Base-by-base conservation (phyloP, 2,888 invertebrate species). In the Cephonodes hylas region DNA sequence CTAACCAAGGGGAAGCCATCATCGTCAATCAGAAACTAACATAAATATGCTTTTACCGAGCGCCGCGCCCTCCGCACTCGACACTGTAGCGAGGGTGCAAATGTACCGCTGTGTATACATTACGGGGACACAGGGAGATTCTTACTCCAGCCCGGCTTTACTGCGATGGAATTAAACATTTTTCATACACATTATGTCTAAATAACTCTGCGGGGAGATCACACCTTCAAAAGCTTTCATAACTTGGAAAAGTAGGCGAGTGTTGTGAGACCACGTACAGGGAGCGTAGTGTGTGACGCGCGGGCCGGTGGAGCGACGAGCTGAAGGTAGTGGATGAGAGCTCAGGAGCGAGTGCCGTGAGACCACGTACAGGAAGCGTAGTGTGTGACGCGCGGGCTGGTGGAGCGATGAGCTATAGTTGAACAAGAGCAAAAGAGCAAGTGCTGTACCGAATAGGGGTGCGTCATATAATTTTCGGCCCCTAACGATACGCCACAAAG, bases 41-140 rank as follows among this genome's bases (percentile, higher is more conserved):
- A 91, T 89, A 91, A 89, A 89, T 90, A 91, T 90, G 90, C 91
- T 91, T 89, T 84, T 83, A 83, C 81, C 79, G 66, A 63, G 66
- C 70, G 72, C 73, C 72, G 66, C 65, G 65, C 62, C 18, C 63
- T 58, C 59, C 61, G 57, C 60, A 66, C 18, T 58, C 44, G 58
- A 69, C 68, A 69, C 70, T 59, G 65, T 59, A 23, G 48, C 63
- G 66, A 63, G 67, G 64, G 67, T 63, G 65, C 67, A 65, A 67
- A 64, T 62, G 65, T 66, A 62, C 64, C 64, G 61, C 61, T 45
- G 45, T 61, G 58, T 58, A 46, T 61, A 61, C 58, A 58, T 58
- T 45, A 61, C 42, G 45, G 46, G 46, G 61, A 58, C 31, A 18
- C 56, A 53, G 53, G 10, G 22, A 57, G 38, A 57, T 61, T 90